Base-by-base conservation (phyloP, 2,888 invertebrate species). In the Napeogenes inachia region DNA sequence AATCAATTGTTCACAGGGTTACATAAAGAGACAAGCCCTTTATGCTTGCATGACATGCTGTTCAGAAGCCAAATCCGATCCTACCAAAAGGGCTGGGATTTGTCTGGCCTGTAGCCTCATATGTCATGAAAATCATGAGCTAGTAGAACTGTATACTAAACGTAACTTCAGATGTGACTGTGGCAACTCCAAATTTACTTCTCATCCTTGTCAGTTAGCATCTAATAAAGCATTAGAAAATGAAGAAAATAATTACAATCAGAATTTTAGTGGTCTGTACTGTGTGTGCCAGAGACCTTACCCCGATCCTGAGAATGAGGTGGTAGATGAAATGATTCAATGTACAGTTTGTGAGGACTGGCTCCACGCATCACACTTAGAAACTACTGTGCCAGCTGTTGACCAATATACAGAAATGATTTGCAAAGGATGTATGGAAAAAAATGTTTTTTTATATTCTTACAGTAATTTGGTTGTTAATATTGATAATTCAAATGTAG, bases 321-420 rank as follows among this genome's bases (percentile, higher is more conserved):
- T 92, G 46, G 95, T 95, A 60, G 98, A 98, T 86, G 95, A 96
- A 73, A 99, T 99, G 99, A 93, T 98, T 57, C 99, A 99, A 79
- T 99, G 99, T 78, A 92, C 96, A 54, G 89, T 98, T 60, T 99
- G 99, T 83, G 99, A 99, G 82, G 99, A 99, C 83, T 99, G 99
- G 99, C 97, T 94, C 75, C 99, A 99, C 89, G 92, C 94, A 35
- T 84, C 94, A 71, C 96, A 97, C 81, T 86, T 96, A 67, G 93
- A 93, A 65, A 87, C 92, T 3, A 81, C 87, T 57, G 88, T 92
- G 55, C 92, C 94, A 12, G 82, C 91, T 8, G 91, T 89, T 69
- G 92, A 91, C 38, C 91, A 92, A 54, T 96, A 94, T 78, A 91
- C 93, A 59, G 98, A 98, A 91, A 95, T 98, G 94, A 92, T 96